phyloP scores from a whole-genome alignment of 92 coral and sea anemone genomes.

The Phymanthus crucifer region DNA sequence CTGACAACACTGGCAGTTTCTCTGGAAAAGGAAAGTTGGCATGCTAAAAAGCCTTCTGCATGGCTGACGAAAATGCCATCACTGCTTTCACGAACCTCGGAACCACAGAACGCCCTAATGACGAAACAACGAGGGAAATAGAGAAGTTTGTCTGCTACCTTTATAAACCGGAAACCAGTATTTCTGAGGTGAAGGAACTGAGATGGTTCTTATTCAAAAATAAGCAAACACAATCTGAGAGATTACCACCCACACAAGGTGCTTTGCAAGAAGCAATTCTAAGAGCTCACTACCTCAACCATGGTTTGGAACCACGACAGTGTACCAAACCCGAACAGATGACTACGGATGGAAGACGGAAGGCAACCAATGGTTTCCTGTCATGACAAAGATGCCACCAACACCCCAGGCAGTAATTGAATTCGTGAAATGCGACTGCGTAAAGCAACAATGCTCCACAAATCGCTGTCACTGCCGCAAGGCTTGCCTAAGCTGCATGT shows the following conservation, averaged over 20 bases:
- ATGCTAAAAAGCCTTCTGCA: conserved; percentile 34
- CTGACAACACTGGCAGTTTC: conserved; percentile 38
- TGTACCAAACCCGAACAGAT: neutral
- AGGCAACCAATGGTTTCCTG: conserved; percentile 25
- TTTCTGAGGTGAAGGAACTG: conserved; percentile 19
- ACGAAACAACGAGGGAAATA: neutral
- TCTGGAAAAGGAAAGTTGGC: conserved; percentile 17
- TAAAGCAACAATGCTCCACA: conserved; percentile 32
- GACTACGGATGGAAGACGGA: conserved; percentile 38
- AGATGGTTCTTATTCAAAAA: conserved; percentile 42
- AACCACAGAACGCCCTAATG: conserved; percentile 2
- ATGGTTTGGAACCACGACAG: neutral
- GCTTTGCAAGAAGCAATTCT: conserved; percentile 33
- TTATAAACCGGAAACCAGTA: conserved; percentile 24
- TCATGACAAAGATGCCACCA: conserved; percentile 25
- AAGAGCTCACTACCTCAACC: conserved; percentile 31
- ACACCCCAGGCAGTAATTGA: conserved; percentile 38
- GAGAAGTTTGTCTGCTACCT: conserved; percentile 52
- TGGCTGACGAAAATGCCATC: conserved; percentile 24
- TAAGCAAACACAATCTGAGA: conserved; percentile 44
- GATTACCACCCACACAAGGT: conserved; percentile 46
- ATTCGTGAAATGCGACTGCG: conserved; percentile 43
- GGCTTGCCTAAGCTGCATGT: conserved; percentile 52
- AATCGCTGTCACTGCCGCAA: conserved; percentile 48
- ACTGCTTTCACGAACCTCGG: conserved; percentile 31